phyloP scores from a whole-genome alignment of 2,797 vertebrate species.

The Leptodactylus fallax region DNA sequence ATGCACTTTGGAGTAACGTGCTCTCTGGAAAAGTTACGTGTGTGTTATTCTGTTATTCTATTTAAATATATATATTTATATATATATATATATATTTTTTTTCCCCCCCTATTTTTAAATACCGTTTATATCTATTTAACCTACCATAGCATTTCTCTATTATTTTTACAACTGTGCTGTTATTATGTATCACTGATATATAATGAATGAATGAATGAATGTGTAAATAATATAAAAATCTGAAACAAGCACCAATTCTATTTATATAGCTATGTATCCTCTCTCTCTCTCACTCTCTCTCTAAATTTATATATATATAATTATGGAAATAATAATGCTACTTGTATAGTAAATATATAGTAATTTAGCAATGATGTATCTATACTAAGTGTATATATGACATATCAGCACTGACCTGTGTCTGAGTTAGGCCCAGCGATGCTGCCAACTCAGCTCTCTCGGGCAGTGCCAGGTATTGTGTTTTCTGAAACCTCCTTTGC shows the following conservation, averaged over 20 bases:
- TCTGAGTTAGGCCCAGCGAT: conserved; percentile 95
- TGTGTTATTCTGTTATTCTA: background rate
- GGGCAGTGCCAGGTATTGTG: conserved; percentile 94
- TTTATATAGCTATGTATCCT: no score
- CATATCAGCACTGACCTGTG: conserved; percentile 81
- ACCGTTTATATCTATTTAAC: background rate
- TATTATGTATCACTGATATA: background rate
- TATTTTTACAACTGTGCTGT: background rate
- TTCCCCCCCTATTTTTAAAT: no score
- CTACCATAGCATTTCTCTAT: background rate
- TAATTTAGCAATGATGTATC: no score
- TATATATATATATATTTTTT: background rate
- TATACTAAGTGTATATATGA: background rate
- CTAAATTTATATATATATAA: no score
- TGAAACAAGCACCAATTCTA: background rate
- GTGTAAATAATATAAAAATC: no score
- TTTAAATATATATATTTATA: background rate
- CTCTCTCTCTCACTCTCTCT: no score
- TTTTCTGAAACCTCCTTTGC: conserved; percentile 95
- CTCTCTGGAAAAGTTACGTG: no score
- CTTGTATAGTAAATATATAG: background rate
- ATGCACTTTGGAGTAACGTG: no score
- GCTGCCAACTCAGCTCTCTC: conserved; percentile 96
- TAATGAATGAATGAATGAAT: no score
- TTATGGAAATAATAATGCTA: background rate